A percentile compares a stretch with the other conserved stretches of the same genome.
These are phyloP conservation scores for Mesembrinibis cayennensis DNA, from an alignment of 2,113 vertebrate genomes.

Conservation along the genomic window DNA sequence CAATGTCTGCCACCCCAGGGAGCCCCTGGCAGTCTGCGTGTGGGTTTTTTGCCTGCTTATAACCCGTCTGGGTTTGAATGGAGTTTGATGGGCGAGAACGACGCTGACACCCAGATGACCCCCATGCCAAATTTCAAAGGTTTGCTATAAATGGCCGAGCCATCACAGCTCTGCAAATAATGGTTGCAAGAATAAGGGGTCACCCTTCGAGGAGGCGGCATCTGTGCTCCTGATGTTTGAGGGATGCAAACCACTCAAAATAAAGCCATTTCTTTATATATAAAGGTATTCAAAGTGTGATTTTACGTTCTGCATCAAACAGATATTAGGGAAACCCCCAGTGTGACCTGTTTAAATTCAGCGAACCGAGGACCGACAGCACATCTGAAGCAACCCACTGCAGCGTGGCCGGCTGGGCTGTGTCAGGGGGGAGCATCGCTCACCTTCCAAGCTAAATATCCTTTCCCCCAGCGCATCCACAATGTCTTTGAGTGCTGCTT, in stretches of 20 bases:
- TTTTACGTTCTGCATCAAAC: neutral
- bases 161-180: neutral
- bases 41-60: neutral
- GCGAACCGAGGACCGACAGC: neutral
- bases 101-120: neutral
- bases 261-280: fast-evolving
- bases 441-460: conserved; percentile 95
- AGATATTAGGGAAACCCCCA: fast-evolving
- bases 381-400: neutral
- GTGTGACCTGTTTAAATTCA: fast-evolving
- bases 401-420: fast-evolving
- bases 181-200: fast-evolving
- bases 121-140: neutral
- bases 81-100: neutral
- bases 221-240: fast-evolving
- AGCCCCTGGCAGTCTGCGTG: neutral
- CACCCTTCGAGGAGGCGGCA: neutral
- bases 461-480: conserved; percentile 93
- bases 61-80: neutral
- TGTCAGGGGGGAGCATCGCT: neutral
- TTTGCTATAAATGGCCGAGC: neutral
- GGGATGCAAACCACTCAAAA: neutral
- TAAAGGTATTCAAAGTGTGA: fast-evolving
- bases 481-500: conserved; percentile 93
- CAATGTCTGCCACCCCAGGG: neutral